A percentile compares a stretch with the other conserved stretches of the same genome.
Conservation (phyloP, 2,797 vertebrate genomes). For the Neostethus bicornis region DNA sequence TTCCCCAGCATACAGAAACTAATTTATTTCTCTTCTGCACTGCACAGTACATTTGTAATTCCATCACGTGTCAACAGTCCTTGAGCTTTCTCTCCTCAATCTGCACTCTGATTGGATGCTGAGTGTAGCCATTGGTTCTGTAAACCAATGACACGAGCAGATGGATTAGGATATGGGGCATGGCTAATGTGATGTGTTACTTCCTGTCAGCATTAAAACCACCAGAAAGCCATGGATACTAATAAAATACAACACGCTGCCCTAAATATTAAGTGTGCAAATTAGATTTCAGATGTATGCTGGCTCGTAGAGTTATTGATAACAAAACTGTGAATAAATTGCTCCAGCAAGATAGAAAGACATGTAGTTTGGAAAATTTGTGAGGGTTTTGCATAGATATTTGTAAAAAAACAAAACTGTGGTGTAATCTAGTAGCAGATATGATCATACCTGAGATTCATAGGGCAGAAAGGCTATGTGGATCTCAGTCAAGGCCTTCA, state of each 20-base stretch:
- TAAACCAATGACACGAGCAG: slow-evolving; percentile 55
- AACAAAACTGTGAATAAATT: too few relatives aligned
- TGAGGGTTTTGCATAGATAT: too few relatives aligned
- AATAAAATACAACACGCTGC: too few relatives aligned
- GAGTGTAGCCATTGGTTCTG: neutral
- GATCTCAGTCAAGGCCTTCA: slow-evolving; percentile 98
- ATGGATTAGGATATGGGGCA: slow-evolving; percentile 29
- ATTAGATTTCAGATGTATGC: too few relatives aligned
- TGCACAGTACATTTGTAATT: slow-evolving; percentile 62
- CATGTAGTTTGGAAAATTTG: too few relatives aligned
- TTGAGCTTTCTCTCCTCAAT: slow-evolving; percentile 39
- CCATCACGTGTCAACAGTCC: slow-evolving; percentile 52
- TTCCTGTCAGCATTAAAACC: slow-evolving; percentile 66
- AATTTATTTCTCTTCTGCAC: slow-evolving; percentile 15
- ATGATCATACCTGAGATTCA: slow-evolving; percentile 91
- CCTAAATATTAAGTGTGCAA: too few relatives aligned
- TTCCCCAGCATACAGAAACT: neutral
- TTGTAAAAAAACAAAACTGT: too few relatives aligned
- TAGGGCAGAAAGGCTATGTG: slow-evolving; percentile 97
- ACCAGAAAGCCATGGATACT: slow-evolving; percentile 14
- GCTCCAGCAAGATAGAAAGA: too few relatives aligned
- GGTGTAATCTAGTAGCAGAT: neutral
- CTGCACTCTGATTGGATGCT: slow-evolving; percentile 47
- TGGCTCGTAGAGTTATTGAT: too few relatives aligned
- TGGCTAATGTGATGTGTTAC: slow-evolving; percentile 11